Percentiles rank a stretch among this genome's conserved stretches.
Conservation (phyloP, 2,888 invertebrate species). For the Lottia scabra region DNA sequence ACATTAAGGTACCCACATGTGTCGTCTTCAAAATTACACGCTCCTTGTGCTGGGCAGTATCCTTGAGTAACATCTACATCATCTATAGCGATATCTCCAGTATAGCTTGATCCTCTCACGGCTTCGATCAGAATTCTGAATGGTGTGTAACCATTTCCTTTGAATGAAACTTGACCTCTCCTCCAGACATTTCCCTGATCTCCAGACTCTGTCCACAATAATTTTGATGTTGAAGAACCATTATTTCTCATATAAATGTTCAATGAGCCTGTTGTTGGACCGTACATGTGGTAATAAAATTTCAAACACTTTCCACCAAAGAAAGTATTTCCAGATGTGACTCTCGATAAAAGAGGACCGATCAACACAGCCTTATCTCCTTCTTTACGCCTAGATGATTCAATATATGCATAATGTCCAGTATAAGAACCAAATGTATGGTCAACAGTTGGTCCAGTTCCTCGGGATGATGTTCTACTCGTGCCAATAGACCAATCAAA, state of each 20-base stretch:
- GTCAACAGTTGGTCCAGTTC: slow-evolving; percentile 63
- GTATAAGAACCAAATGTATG: slow-evolving; percentile 62
- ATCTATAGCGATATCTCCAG: slow-evolving; percentile 66
- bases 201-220: slow-evolving; percentile 47
- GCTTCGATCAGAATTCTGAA: slow-evolving; percentile 49
- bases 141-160: not conserved
- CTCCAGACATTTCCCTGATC: slow-evolving; percentile 59
- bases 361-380: slow-evolving; percentile 53
- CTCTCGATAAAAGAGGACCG: slow-evolving; percentile 40
- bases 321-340: slow-evolving; percentile 1
- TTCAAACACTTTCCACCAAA: slow-evolving; percentile 43
- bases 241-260: slow-evolving; percentile 48
- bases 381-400: slow-evolving; percentile 41
- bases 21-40: slow-evolving; percentile 67
- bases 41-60: slow-evolving; percentile 48
- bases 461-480: slow-evolving; percentile 43
- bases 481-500: slow-evolving; percentile 55
- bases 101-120: slow-evolving; percentile 43
- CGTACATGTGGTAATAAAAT: slow-evolving; percentile 67
- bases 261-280: slow-evolving; percentile 56
- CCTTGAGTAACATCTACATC: slow-evolving; percentile 48
- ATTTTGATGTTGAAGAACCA: slow-evolving; percentile 26
- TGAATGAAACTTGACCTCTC: slow-evolving; percentile 39
- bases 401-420: slow-evolving; percentile 68
- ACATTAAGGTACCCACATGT: slow-evolving; percentile 60